Conservation (phyloP, 2,113 vertebrate genomes). For the Struthio camelus region DNA sequence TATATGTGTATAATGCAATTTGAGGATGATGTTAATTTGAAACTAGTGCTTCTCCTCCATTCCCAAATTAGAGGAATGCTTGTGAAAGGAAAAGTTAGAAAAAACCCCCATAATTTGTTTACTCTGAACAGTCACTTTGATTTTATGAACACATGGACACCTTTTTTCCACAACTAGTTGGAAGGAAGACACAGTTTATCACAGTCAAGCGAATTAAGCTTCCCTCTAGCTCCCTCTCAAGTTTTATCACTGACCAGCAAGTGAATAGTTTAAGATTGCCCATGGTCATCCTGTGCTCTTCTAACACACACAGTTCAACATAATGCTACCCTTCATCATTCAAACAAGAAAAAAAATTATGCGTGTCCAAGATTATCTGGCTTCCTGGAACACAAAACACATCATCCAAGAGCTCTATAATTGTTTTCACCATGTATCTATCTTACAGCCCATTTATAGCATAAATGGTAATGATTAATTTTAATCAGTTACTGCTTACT, state of each 20-base stretch:
- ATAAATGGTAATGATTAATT: not conserved
- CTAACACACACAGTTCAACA: not conserved
- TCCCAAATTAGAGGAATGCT: not conserved
- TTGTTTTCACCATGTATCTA: not conserved
- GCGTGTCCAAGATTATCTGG: not conserved
- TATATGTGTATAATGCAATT: rapidly evolving
- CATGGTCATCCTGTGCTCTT: not conserved
- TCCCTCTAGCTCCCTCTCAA: not conserved
- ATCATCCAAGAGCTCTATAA: not conserved
- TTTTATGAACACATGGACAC: not conserved
- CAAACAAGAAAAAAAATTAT: not conserved
- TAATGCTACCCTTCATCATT: not conserved
- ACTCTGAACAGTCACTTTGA: not conserved
- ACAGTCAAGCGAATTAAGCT: not conserved
- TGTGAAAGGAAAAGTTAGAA: not conserved
- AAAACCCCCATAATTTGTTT: rapidly evolving
- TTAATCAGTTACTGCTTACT: not conserved
- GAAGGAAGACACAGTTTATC: not conserved
- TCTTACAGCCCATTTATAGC: not conserved
- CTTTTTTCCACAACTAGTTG: not conserved
- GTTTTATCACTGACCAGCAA: not conserved
- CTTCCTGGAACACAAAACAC: not conserved
- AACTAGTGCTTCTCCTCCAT: not conserved
- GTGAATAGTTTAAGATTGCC: not conserved
- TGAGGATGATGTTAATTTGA: not conserved